Conservation (phyloP, 2,113 vertebrate species). For the Gymnogyps californianus region DNA sequence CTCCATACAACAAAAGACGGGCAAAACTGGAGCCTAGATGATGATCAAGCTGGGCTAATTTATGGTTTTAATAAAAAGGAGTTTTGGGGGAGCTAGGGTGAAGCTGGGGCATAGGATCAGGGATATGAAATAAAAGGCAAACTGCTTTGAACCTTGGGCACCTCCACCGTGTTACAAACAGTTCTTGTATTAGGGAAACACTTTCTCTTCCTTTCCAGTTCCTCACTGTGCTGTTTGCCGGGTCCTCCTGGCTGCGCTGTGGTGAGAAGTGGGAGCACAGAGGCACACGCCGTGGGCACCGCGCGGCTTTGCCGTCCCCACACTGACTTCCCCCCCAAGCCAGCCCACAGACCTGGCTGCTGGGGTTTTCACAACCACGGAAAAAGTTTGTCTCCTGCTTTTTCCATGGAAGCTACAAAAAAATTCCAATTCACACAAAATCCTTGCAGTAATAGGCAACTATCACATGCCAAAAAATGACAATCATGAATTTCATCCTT, state of each 20-base stretch:
- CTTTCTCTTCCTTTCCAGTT: not conserved
- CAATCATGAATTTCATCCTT: not conserved
- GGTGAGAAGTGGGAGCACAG: not conserved
- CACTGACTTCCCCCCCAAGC: fast-evolving
- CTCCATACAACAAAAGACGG: not conserved
- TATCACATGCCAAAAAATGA: not conserved
- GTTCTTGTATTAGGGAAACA: not conserved
- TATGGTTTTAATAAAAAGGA: not conserved
- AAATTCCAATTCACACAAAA: not conserved
- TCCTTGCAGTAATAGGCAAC: not conserved
- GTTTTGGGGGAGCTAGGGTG: not conserved
- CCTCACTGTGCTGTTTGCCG: not conserved
- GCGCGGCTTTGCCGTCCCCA: not conserved
- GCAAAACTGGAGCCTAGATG: not conserved
- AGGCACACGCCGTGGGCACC: fast-evolving
- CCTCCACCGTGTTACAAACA: not conserved
- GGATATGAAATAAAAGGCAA: not conserved
- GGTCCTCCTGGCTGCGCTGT: not conserved
- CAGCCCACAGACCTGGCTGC: not conserved
- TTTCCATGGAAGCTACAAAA: not conserved
- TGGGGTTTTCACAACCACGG: not conserved
- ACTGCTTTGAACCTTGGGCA: not conserved
- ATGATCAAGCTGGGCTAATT: not conserved
- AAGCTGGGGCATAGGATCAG: not conserved
- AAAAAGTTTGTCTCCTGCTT: not conserved